A percentile compares a stretch with the other conserved stretches of the same genome.
Conservation (phyloP, 2,113 vertebrate species). For the Podilymbus podiceps region DNA sequence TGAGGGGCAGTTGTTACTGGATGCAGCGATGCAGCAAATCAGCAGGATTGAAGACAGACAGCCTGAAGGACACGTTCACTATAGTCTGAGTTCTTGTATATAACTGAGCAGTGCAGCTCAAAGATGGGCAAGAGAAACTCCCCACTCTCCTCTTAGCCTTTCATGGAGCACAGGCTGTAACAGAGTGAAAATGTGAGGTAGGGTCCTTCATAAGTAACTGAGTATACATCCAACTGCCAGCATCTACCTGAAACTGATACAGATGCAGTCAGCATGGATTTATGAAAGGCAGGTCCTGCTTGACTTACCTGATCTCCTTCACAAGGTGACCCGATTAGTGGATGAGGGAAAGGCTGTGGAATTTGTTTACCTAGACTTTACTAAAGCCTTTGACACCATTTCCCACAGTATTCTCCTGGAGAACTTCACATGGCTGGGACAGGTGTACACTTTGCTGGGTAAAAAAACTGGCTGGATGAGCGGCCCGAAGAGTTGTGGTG, state of each 20-base stretch:
- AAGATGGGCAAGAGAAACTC: background rate
- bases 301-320: too few species aligned
- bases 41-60: background rate
- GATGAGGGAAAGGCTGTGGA: too few species aligned
- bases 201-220: background rate
- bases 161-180: rapidly evolving
- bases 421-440: too few species aligned
- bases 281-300: too few species aligned
- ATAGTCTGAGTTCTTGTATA: background rate
- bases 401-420: too few species aligned
- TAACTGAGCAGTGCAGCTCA: background rate
- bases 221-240: background rate
- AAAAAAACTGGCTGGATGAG: too few species aligned
- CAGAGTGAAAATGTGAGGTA: background rate
- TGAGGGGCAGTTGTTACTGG: background rate
- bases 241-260: background rate
- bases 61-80: background rate
- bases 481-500: too few species aligned
- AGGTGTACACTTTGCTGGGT: too few species aligned
- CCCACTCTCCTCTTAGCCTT: background rate
- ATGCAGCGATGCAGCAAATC: background rate
- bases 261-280: background rate
- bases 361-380: too few species aligned
- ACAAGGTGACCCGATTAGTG: too few species aligned
- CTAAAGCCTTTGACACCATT: too few species aligned